Conservation (phyloP, 2,797 vertebrate genomes). For the Paramormyrops hopkinsi region DNA sequence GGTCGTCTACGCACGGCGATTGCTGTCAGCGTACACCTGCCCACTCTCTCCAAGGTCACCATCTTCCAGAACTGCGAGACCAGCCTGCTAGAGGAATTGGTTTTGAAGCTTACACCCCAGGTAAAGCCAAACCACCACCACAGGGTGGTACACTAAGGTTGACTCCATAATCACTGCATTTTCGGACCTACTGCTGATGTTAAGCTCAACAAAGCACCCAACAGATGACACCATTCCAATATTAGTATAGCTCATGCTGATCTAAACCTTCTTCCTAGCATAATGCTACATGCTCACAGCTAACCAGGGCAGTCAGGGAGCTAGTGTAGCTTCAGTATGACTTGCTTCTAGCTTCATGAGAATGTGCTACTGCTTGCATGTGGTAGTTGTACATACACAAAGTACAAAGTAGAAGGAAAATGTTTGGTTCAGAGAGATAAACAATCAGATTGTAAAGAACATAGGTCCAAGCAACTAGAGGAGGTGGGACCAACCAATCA, state of each 20-base stretch:
- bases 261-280: background rate
- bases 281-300: background rate
- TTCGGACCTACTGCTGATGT: background rate
- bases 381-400: background rate
- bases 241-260: background rate
- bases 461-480: background rate
- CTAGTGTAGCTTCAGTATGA: background rate
- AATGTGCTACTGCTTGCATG: background rate
- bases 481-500: background rate
- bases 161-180: background rate
- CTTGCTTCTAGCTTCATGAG: background rate
- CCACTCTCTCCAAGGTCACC: conserved; percentile 79
- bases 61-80: conserved; percentile 85
- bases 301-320: background rate
- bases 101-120: conserved; percentile 82
- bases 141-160: background rate
- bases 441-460: background rate
- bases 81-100: conserved; percentile 79
- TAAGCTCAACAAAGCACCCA: background rate
- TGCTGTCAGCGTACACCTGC: conserved; percentile 76
- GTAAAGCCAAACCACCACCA: conserved; percentile 38
- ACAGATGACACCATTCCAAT: background rate
- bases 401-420: background rate
- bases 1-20: conserved; percentile 74
- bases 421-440: background rate